Base-by-base conservation (phyloP, 2,888 invertebrate genomes). In the Caenorhabditis sinica region DNA sequence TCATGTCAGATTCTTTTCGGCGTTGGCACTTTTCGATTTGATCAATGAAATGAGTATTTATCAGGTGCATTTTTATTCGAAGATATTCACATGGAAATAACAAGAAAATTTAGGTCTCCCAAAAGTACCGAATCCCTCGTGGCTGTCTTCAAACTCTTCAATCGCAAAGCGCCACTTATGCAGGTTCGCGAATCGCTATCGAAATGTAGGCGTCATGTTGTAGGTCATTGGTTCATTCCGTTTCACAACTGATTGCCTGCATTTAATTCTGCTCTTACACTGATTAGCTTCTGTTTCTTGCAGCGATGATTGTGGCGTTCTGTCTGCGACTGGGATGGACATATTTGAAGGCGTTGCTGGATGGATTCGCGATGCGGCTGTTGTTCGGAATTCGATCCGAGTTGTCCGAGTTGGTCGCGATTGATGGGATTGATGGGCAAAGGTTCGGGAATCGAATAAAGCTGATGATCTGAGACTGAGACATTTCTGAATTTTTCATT, bases 251-350 rank as follows among this genome's bases (percentile, higher is more conserved):
- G 82, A 82, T 82, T 82, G 45, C 49, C 82, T 58, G 65, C 45
- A 58, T 71, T 76, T 81, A 81, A 68, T 60, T 53, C 23, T 20
- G 20, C 66, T 51, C 51, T 28, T 1, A 25, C 20, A 36, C 17
- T 11, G 28, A 58, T 71, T 72, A 49, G 61, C 60, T 33, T 40
- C 20, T 45, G 40, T 51, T 69, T n/a, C n/a, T 83, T 87, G 91
- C 89, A 96, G 97, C 97, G 76, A 98, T 98, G 96, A 96, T 98
- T 0, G 97, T 97, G 3, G 95, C 96, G n/a, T 98, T 99, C 94
- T 97, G 97, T 93, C 95, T 95, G 86, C 95, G 97, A 73, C 94
- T 99, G 15, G 96, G 97, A 30, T 99, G 98, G 98, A 95, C 95
- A 87, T 96, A 96, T 93, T 94, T 99, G 91, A 96, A 97, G 93